A percentile compares a stretch with the other conserved stretches of the same genome.
Conservation (phyloP, 1,140 invertebrate species). For the Diachasma alloeum region DNA sequence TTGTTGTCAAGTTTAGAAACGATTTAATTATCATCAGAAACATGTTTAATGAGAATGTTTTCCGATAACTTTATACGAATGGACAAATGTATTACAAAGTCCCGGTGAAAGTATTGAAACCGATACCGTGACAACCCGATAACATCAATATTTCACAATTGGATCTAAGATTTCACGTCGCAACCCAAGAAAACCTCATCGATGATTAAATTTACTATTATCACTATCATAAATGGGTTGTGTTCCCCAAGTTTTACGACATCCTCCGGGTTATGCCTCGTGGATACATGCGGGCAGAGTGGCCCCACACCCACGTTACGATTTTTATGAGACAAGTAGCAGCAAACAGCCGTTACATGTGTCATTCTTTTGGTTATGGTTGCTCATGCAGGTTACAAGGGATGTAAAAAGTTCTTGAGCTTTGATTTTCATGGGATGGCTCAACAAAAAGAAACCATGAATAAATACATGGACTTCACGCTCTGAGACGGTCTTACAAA, state of each 20-base stretch:
- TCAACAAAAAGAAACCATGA: not conserved
- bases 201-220: conserved; percentile 29
- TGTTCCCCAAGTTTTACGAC: not conserved
- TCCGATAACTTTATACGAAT: not conserved
- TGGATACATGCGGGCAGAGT: not conserved
- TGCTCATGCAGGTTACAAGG: not conserved
- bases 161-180: not conserved
- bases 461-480: not conserved
- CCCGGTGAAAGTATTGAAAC: not conserved
- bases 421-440: not conserved
- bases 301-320: conserved; percentile 5
- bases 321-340: conserved; percentile 7
- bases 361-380: not conserved
- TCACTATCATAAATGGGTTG: conserved; percentile 21
- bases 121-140: not conserved
- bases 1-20: too few species aligned
- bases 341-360: not conserved
- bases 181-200: not conserved
- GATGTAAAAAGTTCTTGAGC: not conserved
- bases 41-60: too few species aligned
- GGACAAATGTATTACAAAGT: not conserved
- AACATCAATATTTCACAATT: not conserved
- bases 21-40: too few species aligned
- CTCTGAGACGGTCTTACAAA: not conserved
- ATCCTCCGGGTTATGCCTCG: not conserved